Evolutionary conservation across 2,888 invertebrate genomes (phyloP).

Genomic region (Acleris cristana): DNA sequence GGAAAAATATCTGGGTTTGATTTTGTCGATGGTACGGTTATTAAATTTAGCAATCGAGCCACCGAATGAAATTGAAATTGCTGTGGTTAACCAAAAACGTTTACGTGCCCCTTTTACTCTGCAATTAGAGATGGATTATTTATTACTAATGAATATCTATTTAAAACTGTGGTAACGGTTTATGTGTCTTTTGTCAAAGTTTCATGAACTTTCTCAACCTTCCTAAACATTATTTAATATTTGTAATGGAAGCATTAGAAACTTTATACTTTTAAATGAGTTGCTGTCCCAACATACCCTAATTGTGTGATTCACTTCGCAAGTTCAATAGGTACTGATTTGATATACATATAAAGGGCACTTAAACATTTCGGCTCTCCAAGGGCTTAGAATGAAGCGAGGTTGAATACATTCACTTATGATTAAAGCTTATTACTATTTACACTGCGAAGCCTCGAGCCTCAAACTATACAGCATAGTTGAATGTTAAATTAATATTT

Average conservation of each 20-base stretch:
- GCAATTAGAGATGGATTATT: neutral
- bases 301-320: too few species aligned
- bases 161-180: too few species aligned
- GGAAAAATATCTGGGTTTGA: conserved; percentile 5
- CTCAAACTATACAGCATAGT: too few species aligned
- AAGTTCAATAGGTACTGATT: too few species aligned
- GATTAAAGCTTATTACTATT: neutral
- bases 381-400: neutral
- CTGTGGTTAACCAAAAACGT: neutral
- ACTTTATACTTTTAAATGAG: neutral
- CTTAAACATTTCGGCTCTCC: neutral
- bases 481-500: too few species aligned
- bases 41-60: neutral
- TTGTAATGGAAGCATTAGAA: too few species aligned
- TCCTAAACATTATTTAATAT: too few species aligned
- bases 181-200: too few species aligned
- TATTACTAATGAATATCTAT: neutral
- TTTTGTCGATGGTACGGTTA: neutral
- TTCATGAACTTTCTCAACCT: too few species aligned
- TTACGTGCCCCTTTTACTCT: neutral
- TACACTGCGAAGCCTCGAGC: neutral
- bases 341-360: too few species aligned
- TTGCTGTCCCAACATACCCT: neutral
- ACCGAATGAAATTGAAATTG: conserved; percentile 1
- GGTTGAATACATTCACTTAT: too few species aligned